Percentiles rank a stretch among this genome's conserved stretches.
Conservation (phyloP, 2,113 vertebrate species). For the Egretta garzetta region DNA sequence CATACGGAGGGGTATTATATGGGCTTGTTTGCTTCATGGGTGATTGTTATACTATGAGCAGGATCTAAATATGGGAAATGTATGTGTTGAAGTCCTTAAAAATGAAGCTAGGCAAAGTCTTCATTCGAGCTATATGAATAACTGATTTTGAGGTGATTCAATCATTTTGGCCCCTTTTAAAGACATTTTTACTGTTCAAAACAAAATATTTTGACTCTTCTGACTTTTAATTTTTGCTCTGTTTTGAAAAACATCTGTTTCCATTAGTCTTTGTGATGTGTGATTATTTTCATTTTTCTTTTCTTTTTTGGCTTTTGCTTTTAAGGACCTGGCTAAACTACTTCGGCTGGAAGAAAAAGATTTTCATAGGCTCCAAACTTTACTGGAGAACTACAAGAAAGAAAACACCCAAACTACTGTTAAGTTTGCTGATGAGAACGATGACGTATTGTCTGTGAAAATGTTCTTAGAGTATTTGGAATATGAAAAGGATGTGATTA, state of each 20-base stretch:
- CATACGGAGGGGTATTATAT: background rate
- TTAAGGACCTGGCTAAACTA: conserved; percentile 77
- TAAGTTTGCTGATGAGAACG: conserved; percentile 81
- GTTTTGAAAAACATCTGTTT: background rate
- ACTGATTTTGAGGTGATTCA: background rate
- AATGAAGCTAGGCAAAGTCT: background rate
- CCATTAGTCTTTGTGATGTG: background rate
- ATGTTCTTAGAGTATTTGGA: conserved; percentile 90
- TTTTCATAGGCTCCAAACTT: conserved; percentile 76
- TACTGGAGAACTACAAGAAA: conserved; percentile 85
- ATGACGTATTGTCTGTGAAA: conserved; percentile 74
- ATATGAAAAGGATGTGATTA: conserved; percentile 81
- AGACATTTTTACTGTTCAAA: background rate
- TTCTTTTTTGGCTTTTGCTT: background rate
- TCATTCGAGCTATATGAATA: background rate
- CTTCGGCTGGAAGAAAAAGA: conserved; percentile 83
- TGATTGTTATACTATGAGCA: background rate
- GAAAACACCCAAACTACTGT: conserved; percentile 76
- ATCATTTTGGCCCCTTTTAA: background rate
- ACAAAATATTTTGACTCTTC: background rate
- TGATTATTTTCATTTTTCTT: too few relatives aligned
- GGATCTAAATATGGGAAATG: background rate
- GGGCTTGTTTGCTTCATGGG: background rate
- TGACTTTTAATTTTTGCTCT: background rate
- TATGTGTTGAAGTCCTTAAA: background rate